Evolutionary conservation across 2,113 vertebrate species (phyloP).

Genomic region (Pseudorhombus dupliciocellatus): DNA sequence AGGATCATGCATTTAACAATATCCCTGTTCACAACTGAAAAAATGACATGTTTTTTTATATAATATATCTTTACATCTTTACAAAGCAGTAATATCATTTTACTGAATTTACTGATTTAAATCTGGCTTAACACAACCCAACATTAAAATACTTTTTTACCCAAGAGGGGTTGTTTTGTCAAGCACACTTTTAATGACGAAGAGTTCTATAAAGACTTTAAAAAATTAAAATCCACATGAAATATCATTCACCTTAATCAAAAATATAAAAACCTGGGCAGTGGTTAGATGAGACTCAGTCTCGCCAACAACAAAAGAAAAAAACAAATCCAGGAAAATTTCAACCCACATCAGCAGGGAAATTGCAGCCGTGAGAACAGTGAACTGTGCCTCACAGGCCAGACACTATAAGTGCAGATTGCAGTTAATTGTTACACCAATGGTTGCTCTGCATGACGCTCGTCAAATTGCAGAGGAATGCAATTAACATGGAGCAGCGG

Average conservation of each 20-base stretch:
- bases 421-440: constrained; percentile 68
- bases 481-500: constrained; percentile 79
- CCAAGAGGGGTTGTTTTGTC: too few relatives aligned
- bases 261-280: neutral
- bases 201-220: too few relatives aligned
- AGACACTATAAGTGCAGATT: constrained; percentile 41
- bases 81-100: too few relatives aligned
- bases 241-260: neutral
- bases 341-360: neutral
- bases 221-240: neutral
- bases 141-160: too few relatives aligned
- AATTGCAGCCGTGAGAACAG: neutral
- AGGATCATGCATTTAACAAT: neutral
- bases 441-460: constrained; percentile 60
- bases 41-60: neutral
- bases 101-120: too few relatives aligned
- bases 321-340: too few relatives aligned
- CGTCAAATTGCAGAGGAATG: constrained; percentile 70
- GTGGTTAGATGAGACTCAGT: neutral
- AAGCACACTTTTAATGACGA: too few relatives aligned
- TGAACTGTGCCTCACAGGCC: constrained; percentile 31
- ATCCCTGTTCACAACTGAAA: neutral
- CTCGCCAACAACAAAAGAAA: neutral
- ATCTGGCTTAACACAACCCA: too few relatives aligned
- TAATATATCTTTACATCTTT: neutral